Percentiles rank a stretch among this genome's conserved stretches.
These are phyloP conservation scores for Ecliptopera silaceata DNA, from an alignment of 2,888 invertebrate species.

Conservation along the genomic window DNA sequence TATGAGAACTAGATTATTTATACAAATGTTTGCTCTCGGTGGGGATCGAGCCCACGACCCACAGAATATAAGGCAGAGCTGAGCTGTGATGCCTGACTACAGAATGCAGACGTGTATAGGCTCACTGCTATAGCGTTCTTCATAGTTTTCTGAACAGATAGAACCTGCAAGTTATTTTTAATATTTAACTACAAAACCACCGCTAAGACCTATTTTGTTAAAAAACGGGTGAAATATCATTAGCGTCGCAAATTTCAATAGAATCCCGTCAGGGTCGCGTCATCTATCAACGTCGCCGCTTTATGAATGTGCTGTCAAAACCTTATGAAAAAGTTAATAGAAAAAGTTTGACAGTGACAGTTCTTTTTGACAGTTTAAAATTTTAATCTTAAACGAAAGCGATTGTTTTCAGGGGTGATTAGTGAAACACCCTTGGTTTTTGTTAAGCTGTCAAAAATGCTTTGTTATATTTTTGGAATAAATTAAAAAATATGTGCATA, in stretches of 20 bases:
- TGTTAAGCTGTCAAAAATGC: constrained; percentile 14
- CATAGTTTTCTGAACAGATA: no score
- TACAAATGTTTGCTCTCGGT: no score
- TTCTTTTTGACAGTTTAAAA: constrained; percentile 65
- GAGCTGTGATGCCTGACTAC: no score
- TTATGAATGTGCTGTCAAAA: constrained; percentile 78
- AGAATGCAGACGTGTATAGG: no score
- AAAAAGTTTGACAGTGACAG: constrained; percentile 77
- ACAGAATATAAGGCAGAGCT: no score
- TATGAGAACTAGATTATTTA: no score
- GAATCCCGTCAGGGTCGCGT: constrained; percentile 31
- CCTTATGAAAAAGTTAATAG: constrained; percentile 79
- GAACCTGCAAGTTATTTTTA: no score
- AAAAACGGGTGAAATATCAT: constrained; percentile 36
- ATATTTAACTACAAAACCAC: not conserved
- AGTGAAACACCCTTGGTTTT: constrained; percentile 33
- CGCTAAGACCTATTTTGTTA: constrained; percentile 8
- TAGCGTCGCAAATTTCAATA: constrained; percentile 37
- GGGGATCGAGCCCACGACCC: no score
- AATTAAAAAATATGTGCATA: no score
- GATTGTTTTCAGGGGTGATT: constrained; percentile 42
- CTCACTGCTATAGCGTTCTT: no score
- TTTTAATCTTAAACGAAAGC: constrained; percentile 63
- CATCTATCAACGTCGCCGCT: constrained; percentile 71
- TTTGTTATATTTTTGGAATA: not conserved